A percentile compares a stretch with the other conserved stretches of the same genome.
phyloP scores from a whole-genome alignment of 1,140 invertebrate species.

The Ooceraea biroi region DNA sequence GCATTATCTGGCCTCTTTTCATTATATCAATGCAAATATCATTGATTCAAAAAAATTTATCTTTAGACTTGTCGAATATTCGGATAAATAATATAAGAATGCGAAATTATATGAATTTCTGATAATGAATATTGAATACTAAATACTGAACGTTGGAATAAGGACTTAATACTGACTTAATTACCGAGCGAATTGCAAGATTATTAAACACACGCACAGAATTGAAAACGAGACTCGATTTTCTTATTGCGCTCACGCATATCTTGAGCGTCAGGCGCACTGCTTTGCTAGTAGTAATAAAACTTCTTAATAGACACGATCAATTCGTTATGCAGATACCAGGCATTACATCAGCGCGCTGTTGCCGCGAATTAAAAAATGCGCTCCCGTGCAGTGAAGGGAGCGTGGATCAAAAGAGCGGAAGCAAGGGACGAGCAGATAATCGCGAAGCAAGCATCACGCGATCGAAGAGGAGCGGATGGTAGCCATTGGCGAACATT shows the following conservation, averaged over 20 bases:
- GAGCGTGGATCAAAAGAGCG: neutral
- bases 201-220: neutral
- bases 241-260: conserved; percentile 21
- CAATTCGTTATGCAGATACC: conserved; percentile 66
- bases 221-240: conserved; percentile 64
- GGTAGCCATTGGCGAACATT: conserved; percentile 22
- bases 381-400: neutral
- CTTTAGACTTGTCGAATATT: too few species aligned
- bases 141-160: too few species aligned
- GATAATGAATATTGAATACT: too few species aligned
- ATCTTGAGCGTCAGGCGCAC: conserved; percentile 11
- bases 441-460: neutral
- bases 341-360: conserved; percentile 55
- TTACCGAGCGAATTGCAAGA: too few species aligned
- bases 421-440: neutral
- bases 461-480: conserved; percentile 5
- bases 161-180: too few species aligned
- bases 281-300: conserved; percentile 30
- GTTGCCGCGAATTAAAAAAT: conserved; percentile 46
- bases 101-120: too few species aligned
- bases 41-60: too few species aligned
- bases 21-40: too few species aligned
- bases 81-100: too few species aligned
- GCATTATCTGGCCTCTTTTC: neutral
- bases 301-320: conserved; percentile 43